These are phyloP conservation scores for Muntiacus muntjak DNA, from an alignment of 2,113 vertebrate species.

Conservation along the genomic window DNA sequence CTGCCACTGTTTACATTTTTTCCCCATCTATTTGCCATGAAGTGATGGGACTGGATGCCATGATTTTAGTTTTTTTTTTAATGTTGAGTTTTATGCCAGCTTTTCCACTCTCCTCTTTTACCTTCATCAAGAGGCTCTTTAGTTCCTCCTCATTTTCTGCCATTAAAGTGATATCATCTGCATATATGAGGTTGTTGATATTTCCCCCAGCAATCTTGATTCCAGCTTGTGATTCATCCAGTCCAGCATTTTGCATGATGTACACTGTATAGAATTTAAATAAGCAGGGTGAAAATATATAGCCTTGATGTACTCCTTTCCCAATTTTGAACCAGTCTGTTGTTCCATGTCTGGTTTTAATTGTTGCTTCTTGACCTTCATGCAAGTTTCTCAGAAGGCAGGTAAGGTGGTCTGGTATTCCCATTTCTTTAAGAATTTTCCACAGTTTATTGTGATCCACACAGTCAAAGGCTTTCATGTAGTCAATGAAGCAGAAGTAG, in stretches of 20 bases:
- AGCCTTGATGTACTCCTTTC: neutral
- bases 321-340: neutral
- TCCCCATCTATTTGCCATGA: neutral
- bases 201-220: neutral
- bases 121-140: neutral
- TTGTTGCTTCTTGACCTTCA: neutral
- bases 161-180: neutral
- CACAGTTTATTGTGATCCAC: neutral
- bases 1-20: neutral
- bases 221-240: neutral
- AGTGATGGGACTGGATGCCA: neutral
- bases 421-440: neutral
- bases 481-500: neutral
- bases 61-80: neutral
- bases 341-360: neutral
- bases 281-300: neutral
- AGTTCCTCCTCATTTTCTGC: neutral
- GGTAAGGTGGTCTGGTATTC: neutral
- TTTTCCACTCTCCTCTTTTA: neutral
- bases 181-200: neutral
- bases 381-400: neutral
- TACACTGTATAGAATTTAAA: neutral
- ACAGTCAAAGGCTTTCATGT: neutral
- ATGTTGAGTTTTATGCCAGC: neutral
- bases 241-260: neutral